Base-by-base conservation (phyloP, 2,797 vertebrate species). In the Mormyrops attenuatus region DNA sequence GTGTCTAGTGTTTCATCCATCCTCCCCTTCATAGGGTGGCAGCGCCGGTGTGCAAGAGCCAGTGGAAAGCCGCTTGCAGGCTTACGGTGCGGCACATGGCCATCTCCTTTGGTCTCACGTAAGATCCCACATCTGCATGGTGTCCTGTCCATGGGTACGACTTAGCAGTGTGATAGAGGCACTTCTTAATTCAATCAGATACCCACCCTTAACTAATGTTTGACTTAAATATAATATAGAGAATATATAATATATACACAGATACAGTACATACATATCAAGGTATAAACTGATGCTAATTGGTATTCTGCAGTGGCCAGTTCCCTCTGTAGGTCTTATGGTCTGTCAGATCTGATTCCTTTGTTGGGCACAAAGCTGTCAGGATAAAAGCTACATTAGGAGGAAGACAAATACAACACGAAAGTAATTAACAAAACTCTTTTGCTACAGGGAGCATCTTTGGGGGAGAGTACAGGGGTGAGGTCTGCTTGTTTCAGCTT, bases 171-270 rank as follows among this genome's bases (percentile, higher is more conserved):
- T 63, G 9, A 17, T 60, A 63, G 41, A 86, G 85, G 85, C 85
- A 87, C 85, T 87, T 87, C 53, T 87, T 44, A 87, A 52, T 22
- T 85, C 85, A 60, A 87, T 34, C 13, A 8, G 26, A 53, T 38
- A 41, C 13, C 53, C 53, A 87, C 53, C 53, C 34, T 57, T 87
- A 60, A 52, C 50, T 57, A 87, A 85, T 4, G 15, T 22, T 50
- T 30, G 11, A 87, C 85, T 55, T 34, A 20, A 87, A 55, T 38
- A 69, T 30, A 69, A 30, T 69, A 55, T 30, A 34, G 50, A 87
- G 17, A 9, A 87, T 80, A 38, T 77, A 80, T 41, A 60, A n/a
- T 69, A 69, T 44, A 77, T 4, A 85, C 50, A 55, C 52, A 41
- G 41, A 17, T 57, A 38, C 85, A 87, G 52, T 85, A 57, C 52